Evolutionary conservation across 2,888 invertebrate species (phyloP).

Genomic region (Nomada ruficornis): DNA sequence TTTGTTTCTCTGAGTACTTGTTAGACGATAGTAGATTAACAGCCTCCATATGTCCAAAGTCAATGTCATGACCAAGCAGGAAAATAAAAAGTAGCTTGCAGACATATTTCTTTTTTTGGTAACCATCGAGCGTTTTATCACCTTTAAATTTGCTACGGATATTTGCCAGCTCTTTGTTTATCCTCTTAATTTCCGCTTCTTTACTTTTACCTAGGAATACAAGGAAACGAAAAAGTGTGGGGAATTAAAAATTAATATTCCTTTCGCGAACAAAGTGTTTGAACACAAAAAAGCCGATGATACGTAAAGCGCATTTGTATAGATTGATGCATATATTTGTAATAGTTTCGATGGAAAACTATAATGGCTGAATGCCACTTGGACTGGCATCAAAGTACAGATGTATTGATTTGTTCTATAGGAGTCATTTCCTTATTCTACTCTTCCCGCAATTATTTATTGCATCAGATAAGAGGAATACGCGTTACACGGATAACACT

Average conservation of each 20-base stretch:
- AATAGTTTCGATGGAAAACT: constrained; percentile 57
- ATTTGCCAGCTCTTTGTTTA: constrained; percentile 99
- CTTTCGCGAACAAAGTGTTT: not conserved
- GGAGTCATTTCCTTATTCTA: constrained; percentile 4
- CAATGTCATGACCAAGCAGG: constrained; percentile 99
- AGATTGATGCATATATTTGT: constrained; percentile 10
- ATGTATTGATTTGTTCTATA: constrained; percentile 50
- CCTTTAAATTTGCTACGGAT: constrained; percentile 99
- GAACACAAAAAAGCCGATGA: not conserved
- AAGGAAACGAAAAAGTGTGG: not conserved
- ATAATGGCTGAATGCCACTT: constrained; percentile 77
- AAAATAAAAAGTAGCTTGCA: constrained; percentile 99
- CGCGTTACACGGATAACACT: not conserved
- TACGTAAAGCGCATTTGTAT: not conserved
- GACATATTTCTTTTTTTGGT: constrained; percentile 99
- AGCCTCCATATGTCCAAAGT: constrained; percentile 99
- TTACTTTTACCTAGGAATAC: constrained; percentile 95
- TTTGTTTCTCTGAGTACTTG: constrained; percentile 99
- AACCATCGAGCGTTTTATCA: constrained; percentile 99
- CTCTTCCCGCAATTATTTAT: constrained; percentile 3
- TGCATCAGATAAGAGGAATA: not conserved
- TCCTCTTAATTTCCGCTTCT: constrained; percentile 99
- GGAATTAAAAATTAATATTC: not conserved
- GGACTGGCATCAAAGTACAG: constrained; percentile 53
- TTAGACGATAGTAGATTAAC: constrained; percentile 99